phyloP scores from a whole-genome alignment of 2,797 vertebrate genomes.

The Kryptopterus vitreolus region DNA sequence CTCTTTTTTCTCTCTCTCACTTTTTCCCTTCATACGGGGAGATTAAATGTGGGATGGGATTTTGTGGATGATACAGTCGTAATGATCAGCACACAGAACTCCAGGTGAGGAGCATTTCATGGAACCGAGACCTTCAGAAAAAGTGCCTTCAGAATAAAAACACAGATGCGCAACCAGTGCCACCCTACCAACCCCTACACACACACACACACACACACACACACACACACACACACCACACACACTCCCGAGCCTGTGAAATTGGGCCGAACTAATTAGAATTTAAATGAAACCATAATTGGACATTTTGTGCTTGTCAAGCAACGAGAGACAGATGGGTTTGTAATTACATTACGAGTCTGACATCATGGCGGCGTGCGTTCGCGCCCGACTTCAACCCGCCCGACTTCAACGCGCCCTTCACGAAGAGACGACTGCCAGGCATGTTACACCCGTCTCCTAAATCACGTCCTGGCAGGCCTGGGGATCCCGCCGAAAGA shows the following conservation, averaged over 20 bases:
- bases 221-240: slow-evolving; percentile 70
- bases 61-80: no score
- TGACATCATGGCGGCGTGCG: slow-evolving; percentile 80
- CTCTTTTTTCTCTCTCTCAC: no score
- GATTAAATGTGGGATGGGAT: no score
- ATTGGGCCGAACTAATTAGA: slow-evolving; percentile 99
- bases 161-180: slow-evolving; percentile 54
- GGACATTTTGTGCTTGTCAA: slow-evolving; percentile 99
- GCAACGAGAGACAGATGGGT: slow-evolving; percentile 98
- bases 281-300: slow-evolving; percentile 99
- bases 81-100: no score
- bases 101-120: background rate
- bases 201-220: slow-evolving; percentile 30
- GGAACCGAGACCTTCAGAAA: background rate
- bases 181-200: background rate
- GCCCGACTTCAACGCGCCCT: slow-evolving; percentile 87
- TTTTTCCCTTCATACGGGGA: no score
- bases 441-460: slow-evolving; percentile 71
- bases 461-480: slow-evolving; percentile 64
- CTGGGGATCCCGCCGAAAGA: slow-evolving; percentile 42
- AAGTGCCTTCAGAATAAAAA: background rate
- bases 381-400: slow-evolving; percentile 72
- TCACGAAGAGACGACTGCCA: slow-evolving; percentile 78
- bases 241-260: slow-evolving; percentile 83
- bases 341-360: slow-evolving; percentile 97